Conservation (phyloP, 2,797 vertebrate genomes). For the Ciconia nigra region DNA sequence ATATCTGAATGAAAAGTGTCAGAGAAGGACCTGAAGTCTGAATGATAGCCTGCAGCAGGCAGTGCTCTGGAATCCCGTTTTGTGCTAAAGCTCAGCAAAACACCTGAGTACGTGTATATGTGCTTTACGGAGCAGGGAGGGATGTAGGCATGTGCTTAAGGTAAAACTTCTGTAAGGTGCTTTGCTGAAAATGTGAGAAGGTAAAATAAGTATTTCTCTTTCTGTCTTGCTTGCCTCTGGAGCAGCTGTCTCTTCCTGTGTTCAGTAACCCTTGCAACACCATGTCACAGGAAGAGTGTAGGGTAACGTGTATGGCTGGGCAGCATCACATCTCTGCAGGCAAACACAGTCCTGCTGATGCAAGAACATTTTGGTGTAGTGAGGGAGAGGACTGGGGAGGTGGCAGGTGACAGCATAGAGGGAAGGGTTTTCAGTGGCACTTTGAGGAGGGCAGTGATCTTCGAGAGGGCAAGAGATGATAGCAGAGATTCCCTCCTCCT, state of each 20-base stretch:
- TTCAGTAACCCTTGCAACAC: background rate
- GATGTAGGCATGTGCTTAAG: background rate
- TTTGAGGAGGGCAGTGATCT: background rate
- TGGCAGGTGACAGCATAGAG: background rate
- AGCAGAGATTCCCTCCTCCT: background rate
- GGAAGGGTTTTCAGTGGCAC: background rate
- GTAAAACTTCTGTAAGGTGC: background rate
- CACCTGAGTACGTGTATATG: accelerated
- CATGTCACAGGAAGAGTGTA: background rate
- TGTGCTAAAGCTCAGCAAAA: background rate
- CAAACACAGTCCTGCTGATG: background rate
- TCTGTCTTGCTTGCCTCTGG: background rate
- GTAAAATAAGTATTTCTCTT: background rate
- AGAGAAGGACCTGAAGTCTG: background rate
- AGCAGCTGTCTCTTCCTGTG: background rate
- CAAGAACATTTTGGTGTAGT: background rate
- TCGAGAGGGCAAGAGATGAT: background rate
- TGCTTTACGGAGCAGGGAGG: background rate
- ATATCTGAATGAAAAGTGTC: background rate
- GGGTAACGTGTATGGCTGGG: background rate
- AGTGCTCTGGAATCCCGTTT: background rate
- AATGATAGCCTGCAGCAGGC: background rate
- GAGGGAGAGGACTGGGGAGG: background rate
- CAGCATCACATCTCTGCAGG: background rate
- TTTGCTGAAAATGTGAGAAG: background rate